Conservation (phyloP, 2,888 invertebrate genomes). For the Pterostichus madidus region DNA sequence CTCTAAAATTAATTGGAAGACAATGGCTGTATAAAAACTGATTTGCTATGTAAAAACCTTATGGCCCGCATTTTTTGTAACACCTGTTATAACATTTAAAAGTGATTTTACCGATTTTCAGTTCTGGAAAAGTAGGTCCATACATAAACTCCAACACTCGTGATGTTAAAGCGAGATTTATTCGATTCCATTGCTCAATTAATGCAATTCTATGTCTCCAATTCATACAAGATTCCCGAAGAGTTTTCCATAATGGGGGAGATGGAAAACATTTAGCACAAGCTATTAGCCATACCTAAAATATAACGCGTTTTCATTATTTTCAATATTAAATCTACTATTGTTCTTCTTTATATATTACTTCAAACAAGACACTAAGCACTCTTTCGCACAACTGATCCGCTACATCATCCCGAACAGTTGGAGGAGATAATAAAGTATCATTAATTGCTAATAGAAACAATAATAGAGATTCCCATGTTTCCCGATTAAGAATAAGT, state of each 20-base stretch:
- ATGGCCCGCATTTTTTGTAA: too few species aligned
- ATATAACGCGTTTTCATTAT: not conserved
- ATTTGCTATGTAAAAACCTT: too few species aligned
- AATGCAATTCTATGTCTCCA: conserved; percentile 97
- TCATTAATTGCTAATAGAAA: conserved; percentile 95
- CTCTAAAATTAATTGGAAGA: too few species aligned
- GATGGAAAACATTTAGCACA: conserved; percentile 93
- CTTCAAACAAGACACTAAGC: conserved; percentile 94
- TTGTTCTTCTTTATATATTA: conserved; percentile 74
- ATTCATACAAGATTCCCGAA: conserved; percentile 93
- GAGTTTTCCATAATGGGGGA: conserved; percentile 96
- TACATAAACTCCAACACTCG: conserved; percentile 92
- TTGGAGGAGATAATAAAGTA: conserved; percentile 93
- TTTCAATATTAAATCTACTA: too few species aligned
- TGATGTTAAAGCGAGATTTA: conserved; percentile 93
- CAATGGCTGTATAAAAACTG: too few species aligned
- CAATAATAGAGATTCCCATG: conserved; percentile 93
- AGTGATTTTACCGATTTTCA: conserved; percentile 83
- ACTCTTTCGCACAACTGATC: conserved; percentile 97
- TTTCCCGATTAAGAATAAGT: conserved; percentile 87
- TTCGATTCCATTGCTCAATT: conserved; percentile 96
- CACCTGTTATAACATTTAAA: too few species aligned
- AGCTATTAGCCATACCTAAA: conserved; percentile 84
- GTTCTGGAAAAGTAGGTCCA: conserved; percentile 89
- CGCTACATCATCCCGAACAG: conserved; percentile 93